Evolutionary conservation across 2,797 vertebrate genomes (phyloP).

Genomic region (Sebastes oblongus): DNA sequence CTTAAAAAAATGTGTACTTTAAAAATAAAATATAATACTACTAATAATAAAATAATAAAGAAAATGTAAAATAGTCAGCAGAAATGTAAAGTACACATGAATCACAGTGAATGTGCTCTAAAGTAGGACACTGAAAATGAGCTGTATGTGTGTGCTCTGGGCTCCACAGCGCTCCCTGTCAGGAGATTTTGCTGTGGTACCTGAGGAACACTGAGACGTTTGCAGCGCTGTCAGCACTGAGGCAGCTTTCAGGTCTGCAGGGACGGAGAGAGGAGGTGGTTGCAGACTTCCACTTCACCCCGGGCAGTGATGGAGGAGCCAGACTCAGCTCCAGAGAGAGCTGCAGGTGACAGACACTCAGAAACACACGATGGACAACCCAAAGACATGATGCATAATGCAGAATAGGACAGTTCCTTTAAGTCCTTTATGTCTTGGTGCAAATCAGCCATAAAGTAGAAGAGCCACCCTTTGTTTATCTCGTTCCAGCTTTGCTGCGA

Average conservation of each 20-base stretch:
- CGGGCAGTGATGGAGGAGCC: conserved; percentile 86
- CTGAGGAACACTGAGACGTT: conserved; percentile 79
- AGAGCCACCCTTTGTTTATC: background rate
- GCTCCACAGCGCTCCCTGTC: conserved; percentile 84
- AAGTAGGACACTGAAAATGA: background rate
- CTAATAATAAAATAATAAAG: too few species aligned
- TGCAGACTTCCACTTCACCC: conserved; percentile 78
- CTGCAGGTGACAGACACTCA: conserved; percentile 76
- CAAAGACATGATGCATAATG: background rate
- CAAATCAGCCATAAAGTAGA: background rate
- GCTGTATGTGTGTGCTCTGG: background rate
- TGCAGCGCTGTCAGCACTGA: conserved; percentile 75
- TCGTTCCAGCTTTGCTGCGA: background rate
- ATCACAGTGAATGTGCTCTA: background rate
- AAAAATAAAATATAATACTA: too few species aligned
- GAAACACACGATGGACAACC: too few species aligned
- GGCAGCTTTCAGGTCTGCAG: conserved; percentile 81
- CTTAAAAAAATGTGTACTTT: background rate
- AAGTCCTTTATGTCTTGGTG: background rate
- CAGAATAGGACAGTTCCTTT: background rate
- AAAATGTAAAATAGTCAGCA: background rate
- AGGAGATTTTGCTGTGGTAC: conserved; percentile 92
- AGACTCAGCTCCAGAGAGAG: conserved; percentile 65
- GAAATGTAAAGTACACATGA: background rate
- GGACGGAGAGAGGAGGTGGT: conserved; percentile 56